Conservation (phyloP, 2,113 vertebrate species). For the Tautogolabrus adspersus region DNA sequence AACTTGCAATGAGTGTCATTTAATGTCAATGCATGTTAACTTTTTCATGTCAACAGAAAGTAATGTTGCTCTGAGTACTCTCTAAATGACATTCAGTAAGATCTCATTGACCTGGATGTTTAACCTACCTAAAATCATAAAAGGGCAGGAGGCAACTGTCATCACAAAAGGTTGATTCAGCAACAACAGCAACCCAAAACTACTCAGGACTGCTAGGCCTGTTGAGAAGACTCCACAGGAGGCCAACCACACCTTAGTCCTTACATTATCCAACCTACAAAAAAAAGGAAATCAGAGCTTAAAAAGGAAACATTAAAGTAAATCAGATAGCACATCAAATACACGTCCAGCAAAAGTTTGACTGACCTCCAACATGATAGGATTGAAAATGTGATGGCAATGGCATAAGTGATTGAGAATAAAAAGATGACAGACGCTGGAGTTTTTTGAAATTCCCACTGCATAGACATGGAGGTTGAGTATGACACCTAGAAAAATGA, state of each 20-base stretch:
- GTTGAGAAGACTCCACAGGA: slow-evolving; percentile 83
- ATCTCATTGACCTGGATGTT: background rate
- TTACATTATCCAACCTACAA: slow-evolving; percentile 81
- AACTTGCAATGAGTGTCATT: no score
- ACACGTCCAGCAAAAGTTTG: background rate
- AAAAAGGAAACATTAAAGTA: background rate
- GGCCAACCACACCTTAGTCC: slow-evolving; percentile 83
- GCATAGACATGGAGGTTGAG: slow-evolving; percentile 87
- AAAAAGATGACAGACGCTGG: slow-evolving; percentile 80
- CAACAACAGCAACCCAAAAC: slow-evolving; percentile 87
- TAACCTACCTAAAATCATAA: slow-evolving; percentile 88
- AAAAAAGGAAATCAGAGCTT: background rate
- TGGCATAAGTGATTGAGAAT: slow-evolving; percentile 84
- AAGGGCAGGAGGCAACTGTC: slow-evolving; percentile 87
- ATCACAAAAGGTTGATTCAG: slow-evolving; percentile 85
- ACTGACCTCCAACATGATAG: slow-evolving; percentile 87
- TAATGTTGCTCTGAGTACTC: no score
- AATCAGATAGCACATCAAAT: no score
- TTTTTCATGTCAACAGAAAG: no score
- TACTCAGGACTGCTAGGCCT: slow-evolving; percentile 84
- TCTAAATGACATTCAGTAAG: no score
- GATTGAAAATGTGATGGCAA: slow-evolving; percentile 86
- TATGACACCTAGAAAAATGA: slow-evolving; percentile 77
- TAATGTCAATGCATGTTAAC: no score
- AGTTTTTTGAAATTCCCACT: slow-evolving; percentile 86